Evolutionary conservation across 2,888 invertebrate genomes (phyloP).

Genomic region (Auanema sp.): DNA sequence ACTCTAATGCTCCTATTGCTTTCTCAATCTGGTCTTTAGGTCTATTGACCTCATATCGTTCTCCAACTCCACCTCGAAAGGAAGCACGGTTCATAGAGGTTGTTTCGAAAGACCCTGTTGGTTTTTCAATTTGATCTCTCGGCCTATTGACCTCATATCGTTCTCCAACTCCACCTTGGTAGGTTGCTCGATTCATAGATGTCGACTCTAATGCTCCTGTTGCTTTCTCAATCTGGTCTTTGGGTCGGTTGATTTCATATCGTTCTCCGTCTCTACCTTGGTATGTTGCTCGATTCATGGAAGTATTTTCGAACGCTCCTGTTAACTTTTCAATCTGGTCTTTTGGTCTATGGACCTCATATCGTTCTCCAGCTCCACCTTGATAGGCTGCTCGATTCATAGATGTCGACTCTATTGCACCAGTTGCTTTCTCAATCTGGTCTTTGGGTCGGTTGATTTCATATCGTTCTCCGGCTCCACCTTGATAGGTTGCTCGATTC

Average conservation of each 20-base stretch:
- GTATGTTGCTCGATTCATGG: slow-evolving; percentile 7
- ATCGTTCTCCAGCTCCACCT: slow-evolving; percentile 10
- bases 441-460: neutral
- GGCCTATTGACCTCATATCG: neutral
- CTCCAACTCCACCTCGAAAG: slow-evolving; percentile 5
- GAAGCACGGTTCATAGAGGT: neutral
- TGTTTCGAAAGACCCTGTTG: neutral
- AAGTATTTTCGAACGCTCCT: slow-evolving; percentile 3
- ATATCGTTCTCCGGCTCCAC: neutral
- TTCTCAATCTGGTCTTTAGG: slow-evolving; percentile 3
- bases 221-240: slow-evolving; percentile 9
- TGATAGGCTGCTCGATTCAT: slow-evolving; percentile 1
- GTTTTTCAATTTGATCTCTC: slow-evolving; percentile 1
- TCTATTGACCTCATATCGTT: neutral
- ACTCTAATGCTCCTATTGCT: neutral
- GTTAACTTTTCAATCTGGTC: slow-evolving; percentile 12
- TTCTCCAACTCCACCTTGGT: slow-evolving; percentile 6
- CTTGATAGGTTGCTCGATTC: neutral
- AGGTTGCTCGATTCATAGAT: neutral
- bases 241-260: slow-evolving; percentile 3
- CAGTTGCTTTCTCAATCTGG: slow-evolving; percentile 4
- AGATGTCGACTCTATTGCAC: neutral
- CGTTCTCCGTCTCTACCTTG: slow-evolving; percentile 4
- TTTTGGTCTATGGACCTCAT: neutral
- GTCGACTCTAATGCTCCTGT: slow-evolving; percentile 2